Conservation (phyloP, 1,140 invertebrate genomes). For the Platorchestia sp. region DNA sequence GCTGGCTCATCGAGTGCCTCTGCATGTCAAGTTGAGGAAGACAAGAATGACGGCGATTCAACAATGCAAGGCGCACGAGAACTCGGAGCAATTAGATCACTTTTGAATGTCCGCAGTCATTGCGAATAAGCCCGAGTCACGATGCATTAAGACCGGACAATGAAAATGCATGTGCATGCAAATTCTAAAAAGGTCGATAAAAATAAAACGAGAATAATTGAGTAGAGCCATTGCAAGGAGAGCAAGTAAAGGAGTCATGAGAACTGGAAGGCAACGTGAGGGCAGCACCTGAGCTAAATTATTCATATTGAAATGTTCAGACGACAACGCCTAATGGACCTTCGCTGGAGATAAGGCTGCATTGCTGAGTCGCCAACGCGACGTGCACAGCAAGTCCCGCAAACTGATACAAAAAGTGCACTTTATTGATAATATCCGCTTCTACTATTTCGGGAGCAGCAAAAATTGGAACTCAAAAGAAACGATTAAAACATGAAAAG, state of each 20-base stretch:
- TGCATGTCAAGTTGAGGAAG: neutral
- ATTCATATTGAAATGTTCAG: conserved; percentile 14
- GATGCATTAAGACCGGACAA: neutral
- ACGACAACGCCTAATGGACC: conserved; percentile 45
- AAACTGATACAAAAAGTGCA: neutral
- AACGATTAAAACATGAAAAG: neutral
- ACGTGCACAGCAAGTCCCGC: neutral
- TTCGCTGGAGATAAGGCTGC: neutral
- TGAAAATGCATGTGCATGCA: neutral
- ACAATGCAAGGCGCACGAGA: neutral
- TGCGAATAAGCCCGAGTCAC: no score
- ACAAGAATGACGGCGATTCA: neutral
- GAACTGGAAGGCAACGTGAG: neutral
- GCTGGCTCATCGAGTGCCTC: neutral
- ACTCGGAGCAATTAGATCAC: neutral
- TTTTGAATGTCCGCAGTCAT: no score
- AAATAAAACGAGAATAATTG: neutral
- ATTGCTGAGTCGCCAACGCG: neutral
- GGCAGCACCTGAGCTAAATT: neutral
- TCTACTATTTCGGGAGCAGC: neutral
- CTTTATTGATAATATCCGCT: neutral
- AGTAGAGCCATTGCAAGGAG: neutral
- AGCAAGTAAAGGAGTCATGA: neutral
- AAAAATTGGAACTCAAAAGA: neutral
- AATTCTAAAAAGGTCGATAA: neutral